phyloP scores from a whole-genome alignment of 2,797 vertebrate species.

The Enteromius trimaculatus region DNA sequence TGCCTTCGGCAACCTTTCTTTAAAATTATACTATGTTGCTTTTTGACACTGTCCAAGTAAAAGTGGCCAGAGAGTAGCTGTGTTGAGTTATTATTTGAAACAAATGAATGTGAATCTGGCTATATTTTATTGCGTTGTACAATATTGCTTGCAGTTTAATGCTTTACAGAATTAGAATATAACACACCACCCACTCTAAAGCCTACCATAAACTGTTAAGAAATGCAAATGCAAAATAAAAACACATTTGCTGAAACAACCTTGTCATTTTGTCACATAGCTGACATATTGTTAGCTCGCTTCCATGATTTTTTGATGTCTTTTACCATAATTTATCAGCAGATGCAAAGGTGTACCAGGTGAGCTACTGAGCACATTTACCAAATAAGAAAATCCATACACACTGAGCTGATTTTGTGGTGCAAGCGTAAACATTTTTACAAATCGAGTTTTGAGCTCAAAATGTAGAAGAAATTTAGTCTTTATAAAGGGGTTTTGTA shows the following conservation, averaged over 20 bases:
- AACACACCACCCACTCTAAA: background rate
- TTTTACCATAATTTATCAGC: background rate
- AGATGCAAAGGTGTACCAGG: background rate
- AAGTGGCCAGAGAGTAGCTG: background rate
- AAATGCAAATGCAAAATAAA: background rate
- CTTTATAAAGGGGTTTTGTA: no score
- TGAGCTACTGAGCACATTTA: background rate
- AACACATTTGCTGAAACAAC: background rate
- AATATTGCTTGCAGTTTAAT: no score
- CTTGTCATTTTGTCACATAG: no score
- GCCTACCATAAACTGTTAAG: background rate
- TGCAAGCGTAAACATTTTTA: background rate
- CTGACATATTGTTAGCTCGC: no score
- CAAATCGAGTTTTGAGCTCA: background rate
- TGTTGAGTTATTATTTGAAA: background rate
- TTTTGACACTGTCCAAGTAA: background rate
- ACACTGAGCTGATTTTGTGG: background rate
- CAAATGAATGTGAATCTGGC: background rate
- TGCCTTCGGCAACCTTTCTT: background rate
- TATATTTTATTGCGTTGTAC: background rate
- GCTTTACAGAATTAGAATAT: no score
- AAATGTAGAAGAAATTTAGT: no score
- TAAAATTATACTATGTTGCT: background rate
- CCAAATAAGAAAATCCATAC: background rate
- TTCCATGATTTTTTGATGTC: background rate